Evolutionary conservation across 2,888 invertebrate genomes (phyloP), one percentile per base, ranked within the genome.

Genomic region (Cistogaster globosa): DNA sequence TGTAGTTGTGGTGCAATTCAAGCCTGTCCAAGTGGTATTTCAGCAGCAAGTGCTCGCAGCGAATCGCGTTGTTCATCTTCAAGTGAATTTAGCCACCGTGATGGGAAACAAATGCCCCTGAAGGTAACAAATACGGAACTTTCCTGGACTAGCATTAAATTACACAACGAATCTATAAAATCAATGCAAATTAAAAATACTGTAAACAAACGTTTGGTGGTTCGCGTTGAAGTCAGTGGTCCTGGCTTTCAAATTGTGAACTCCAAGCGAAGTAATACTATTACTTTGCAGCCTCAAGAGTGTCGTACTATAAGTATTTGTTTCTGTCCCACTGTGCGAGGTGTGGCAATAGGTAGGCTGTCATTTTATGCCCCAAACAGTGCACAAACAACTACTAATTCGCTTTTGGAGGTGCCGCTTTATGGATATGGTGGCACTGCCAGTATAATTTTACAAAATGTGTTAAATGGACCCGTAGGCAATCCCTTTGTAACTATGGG

Each of bases 381-480:
- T 8, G 79, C 84, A 45, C 60, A 87, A 68, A 68, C 86, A 20
- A 78, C 80, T 0, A 91, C 94, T 26, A 88, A 87, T 16, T 87
- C 91, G 0, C 89, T 89, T 8, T 67, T 88, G 90, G 92, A 88
- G 71, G 89, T 92, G 5, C 90, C 91, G 0, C 90, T 95, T 9
- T 94, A 93, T 88, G 95, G 94, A 2, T 95, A 94, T 87, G 95
- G 95, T 2, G 95, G 95, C 0, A 93, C 93, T 87, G 93, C 93
- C 0, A 93, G 92, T 86, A 89, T 94, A 0, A 93, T 94, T 69
- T 91, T 94, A 16, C 92, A 92, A 22, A 93, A 93, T 81, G 91
- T 94, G 16, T 92, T 93, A 0, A 94, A 94, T 88, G 95, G 95
- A 67, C 94, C 94, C 0, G 93, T 93, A 1, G 94, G 94, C 5